Conservation (phyloP, 2,797 vertebrate genomes). For the Macropus fuliginosus region DNA sequence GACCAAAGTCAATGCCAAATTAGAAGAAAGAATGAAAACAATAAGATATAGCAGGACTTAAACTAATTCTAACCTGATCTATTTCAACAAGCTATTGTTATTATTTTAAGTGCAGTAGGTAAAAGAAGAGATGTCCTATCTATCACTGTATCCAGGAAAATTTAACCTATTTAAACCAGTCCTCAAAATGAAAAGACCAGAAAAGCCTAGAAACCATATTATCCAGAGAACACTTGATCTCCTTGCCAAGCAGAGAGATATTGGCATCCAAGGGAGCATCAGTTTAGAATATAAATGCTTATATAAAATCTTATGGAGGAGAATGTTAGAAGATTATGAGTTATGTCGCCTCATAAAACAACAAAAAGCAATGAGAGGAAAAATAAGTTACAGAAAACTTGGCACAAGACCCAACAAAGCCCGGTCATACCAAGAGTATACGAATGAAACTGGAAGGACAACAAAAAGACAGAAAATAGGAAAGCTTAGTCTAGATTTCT, state of each 20-base stretch:
- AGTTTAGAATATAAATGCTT: not conserved
- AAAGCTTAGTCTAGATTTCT: conserved; percentile 1
- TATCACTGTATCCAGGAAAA: not conserved
- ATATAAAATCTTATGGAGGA: not conserved
- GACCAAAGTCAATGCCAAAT: not conserved
- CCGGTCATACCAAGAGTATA: not conserved
- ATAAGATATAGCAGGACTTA: not conserved
- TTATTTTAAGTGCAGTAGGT: not conserved
- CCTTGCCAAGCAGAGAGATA: not conserved
- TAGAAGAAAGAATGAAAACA: not conserved
- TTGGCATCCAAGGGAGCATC: not conserved
- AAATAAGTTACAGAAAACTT: not conserved
- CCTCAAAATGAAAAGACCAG: not conserved
- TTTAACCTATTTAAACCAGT: not conserved
- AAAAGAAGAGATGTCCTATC: not conserved
- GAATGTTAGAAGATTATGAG: not conserved
- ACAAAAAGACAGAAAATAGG: not conserved
- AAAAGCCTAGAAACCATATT: not conserved
- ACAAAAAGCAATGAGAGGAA: not conserved
- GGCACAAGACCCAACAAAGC: not conserved
- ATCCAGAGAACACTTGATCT: not conserved
- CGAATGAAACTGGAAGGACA: not conserved
- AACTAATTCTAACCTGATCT: not conserved
- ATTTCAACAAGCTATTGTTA: not conserved
- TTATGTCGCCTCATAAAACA: not conserved